Conservation (phyloP, 2,113 vertebrate genomes). For the Ploceus nigricollis region DNA sequence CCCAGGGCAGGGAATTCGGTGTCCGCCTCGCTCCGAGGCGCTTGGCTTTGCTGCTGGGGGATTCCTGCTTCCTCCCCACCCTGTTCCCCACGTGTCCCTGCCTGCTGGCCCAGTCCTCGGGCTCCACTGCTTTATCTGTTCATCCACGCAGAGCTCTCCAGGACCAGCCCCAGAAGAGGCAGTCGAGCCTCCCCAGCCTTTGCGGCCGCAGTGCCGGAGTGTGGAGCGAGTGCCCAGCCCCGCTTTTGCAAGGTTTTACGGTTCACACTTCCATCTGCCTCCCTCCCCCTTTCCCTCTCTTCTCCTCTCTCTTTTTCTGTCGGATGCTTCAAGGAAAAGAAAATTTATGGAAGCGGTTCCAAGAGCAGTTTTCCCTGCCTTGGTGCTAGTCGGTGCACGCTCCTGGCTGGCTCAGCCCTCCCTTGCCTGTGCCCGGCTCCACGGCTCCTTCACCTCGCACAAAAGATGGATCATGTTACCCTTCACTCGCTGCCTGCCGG, state of each 20-base stretch:
- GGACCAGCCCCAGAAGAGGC: background rate
- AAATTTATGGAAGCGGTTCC: constrained; percentile 62
- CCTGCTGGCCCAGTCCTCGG: background rate
- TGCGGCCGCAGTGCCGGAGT: background rate
- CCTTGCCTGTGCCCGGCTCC: background rate
- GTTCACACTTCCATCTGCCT: background rate
- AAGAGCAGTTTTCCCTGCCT: constrained; percentile 45
- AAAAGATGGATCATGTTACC: constrained; percentile 41
- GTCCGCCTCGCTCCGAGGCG: fast-evolving
- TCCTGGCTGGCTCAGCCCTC: constrained; percentile 29
- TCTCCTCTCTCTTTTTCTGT: background rate
- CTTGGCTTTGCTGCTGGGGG: background rate
- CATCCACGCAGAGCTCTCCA: background rate
- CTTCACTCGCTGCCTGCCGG: background rate
- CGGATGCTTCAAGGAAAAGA: constrained; percentile 46
- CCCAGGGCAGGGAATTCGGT: fast-evolving
- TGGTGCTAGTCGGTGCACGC: constrained; percentile 54
- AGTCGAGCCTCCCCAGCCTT: background rate
- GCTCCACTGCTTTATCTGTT: background rate
- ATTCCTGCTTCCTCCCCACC: background rate
- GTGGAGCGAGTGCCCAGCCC: background rate
- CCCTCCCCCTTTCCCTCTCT: background rate
- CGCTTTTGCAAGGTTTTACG: background rate
- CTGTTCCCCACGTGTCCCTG: background rate
- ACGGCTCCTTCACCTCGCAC: background rate